phyloP scores from a whole-genome alignment of 2,888 invertebrate genomes.

The Melanostoma mellinum region DNA sequence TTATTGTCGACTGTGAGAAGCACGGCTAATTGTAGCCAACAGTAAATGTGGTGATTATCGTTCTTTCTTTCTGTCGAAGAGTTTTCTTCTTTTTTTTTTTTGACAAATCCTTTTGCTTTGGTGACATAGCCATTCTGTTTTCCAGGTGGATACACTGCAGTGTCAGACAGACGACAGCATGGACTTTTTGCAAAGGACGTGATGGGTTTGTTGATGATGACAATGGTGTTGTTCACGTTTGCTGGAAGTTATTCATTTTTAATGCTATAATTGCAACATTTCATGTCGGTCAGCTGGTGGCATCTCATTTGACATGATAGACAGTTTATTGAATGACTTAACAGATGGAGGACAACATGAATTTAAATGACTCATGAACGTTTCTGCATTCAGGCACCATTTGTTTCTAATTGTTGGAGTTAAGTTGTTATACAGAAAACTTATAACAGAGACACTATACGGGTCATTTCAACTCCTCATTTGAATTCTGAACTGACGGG shows the following conservation, averaged over 20 bases:
- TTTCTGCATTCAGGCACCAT: too few species aligned
- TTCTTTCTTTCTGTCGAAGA: slow-evolving; percentile 27
- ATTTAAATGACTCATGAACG: too few species aligned
- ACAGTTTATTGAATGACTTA: too few species aligned
- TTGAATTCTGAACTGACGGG: too few species aligned
- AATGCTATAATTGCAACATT: slow-evolving; percentile 63
- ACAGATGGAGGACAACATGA: too few species aligned
- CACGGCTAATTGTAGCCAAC: slow-evolving; percentile 63
- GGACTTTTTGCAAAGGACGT: slow-evolving; percentile 45
- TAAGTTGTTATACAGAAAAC: too few species aligned
- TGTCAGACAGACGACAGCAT: slow-evolving; percentile 33
- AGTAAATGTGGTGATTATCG: slow-evolving; percentile 53
- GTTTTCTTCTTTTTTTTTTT: slow-evolving; percentile 41
- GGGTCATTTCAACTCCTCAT: too few species aligned
- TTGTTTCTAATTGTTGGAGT: too few species aligned
- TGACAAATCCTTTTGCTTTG: slow-evolving; percentile 41
- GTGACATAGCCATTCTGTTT: slow-evolving; percentile 12
- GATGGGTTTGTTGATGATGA: slow-evolving; percentile 55
- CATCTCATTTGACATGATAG: too few species aligned
- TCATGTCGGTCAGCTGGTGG: slow-evolving; percentile 30
- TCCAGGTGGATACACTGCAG: slow-evolving; percentile 11
- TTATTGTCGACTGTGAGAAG: slow-evolving; percentile 55
- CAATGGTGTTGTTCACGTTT: slow-evolving; percentile 24
- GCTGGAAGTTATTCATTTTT: slow-evolving; percentile 49
- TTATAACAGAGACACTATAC: too few species aligned